Evolutionary conservation across 2,888 invertebrate genomes (phyloP), one percentile per base, ranked within the genome.

Genomic region (Caenorhabditis afra): DNA sequence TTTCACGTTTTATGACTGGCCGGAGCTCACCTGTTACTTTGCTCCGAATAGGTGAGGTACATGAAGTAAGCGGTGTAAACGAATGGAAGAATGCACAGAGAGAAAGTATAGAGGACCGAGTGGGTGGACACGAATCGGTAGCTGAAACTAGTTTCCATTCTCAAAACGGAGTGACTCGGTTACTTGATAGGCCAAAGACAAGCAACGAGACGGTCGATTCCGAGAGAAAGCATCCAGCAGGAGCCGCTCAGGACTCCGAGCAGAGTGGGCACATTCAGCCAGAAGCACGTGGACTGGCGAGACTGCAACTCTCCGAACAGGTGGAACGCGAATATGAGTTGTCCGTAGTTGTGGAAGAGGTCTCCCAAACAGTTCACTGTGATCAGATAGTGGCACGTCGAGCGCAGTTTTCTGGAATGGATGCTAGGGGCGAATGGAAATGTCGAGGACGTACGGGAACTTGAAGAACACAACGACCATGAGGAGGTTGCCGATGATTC

Each of bases 211-310:
- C 68, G 23, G 35, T 70, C 68, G 16, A 70, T 37, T 22, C 68
- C 68, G 7, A 70, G 35, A 0, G 35, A 16, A 12, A 70, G 29
- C 52, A 70, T 70, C 59, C 59, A 70, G 35, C 59, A 61, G 0
- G 68, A 41, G 11, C 61, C 59, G 18, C 68, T 70, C 5, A 70
- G 52, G 11, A 70, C 68, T n/a, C 68, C 68, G 18, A 70, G n/a
- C 10, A 70, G 20, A n/a, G 68, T 45, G 20, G 68, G 68, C n/a
- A 70, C 45, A 37, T 59, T 70, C 5, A 70, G 29, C 22, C 59
- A 41, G 29, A 44, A 45, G 14, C 68, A 70, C 1, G 45, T 11
- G 22, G 52, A 53, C 23, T 70, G 68, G 20, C 44, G n/a, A 16
- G 59, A 41, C 18, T 70, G 22, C n/a, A 61, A 53, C 11, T 59